A percentile compares a stretch with the other conserved stretches of the same genome.
Conservation (phyloP, 2,888 invertebrate genomes). For the Dasypolia templi region DNA sequence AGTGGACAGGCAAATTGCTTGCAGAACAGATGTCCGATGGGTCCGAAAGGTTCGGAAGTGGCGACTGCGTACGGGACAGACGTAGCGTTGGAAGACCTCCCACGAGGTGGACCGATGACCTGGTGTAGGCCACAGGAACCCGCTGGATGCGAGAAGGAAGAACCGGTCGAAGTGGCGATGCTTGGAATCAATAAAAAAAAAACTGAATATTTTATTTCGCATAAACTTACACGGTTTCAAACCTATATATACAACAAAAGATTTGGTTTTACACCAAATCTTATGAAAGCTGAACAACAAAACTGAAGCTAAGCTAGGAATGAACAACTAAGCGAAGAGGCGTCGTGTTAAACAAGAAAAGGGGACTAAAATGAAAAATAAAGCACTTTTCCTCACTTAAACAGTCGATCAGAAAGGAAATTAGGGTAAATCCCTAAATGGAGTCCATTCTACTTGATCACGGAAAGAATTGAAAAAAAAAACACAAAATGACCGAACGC, state of each 20-base stretch:
- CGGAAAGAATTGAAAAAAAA: constrained; percentile 48
- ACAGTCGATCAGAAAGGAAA: constrained; percentile 44
- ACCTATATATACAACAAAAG: not conserved
- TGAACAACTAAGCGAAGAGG: not conserved
- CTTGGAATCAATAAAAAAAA: no score
- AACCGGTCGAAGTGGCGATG: no score
- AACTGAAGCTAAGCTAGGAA: not conserved
- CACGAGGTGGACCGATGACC: no score
- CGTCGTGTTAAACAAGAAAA: not conserved
- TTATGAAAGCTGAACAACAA: not conserved
- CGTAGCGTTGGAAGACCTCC: no score
- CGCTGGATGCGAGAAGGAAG: no score
- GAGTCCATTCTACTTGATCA: constrained; percentile 37
- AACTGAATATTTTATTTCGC: no score
- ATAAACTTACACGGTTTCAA: not conserved
- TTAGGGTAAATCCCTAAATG: constrained; percentile 21
- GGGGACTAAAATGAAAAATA: not conserved
- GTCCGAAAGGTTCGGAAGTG: no score
- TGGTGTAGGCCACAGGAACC: no score
- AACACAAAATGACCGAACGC: constrained; percentile 27
- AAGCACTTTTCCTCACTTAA: constrained; percentile 13
- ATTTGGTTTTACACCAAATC: no score
- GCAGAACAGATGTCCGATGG: no score
- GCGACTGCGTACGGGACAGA: no score
- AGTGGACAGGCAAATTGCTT: no score